These are phyloP conservation scores for Drosophila hamatofila DNA, from an alignment of 2,888 invertebrate genomes.

Conservation along the genomic window DNA sequence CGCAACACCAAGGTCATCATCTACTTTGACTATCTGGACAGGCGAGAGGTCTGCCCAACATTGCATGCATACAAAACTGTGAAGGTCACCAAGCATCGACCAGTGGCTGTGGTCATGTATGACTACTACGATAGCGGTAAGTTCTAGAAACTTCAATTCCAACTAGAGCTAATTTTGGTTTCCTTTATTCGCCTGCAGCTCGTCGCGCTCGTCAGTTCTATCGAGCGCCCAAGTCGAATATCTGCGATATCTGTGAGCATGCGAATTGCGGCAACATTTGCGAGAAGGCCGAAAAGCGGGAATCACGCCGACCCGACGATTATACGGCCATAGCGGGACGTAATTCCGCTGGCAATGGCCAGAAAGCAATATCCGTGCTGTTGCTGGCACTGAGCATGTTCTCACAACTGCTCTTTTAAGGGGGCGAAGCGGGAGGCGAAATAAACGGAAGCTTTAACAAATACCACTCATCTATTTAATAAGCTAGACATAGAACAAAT, in stretches of 20 bases:
- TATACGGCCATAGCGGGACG: slow-evolving; percentile 53
- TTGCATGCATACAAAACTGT: slow-evolving; percentile 94
- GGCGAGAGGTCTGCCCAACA: slow-evolving; percentile 92
- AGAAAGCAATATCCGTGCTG: slow-evolving; percentile 5
- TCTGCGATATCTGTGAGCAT: slow-evolving; percentile 87
- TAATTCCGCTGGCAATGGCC: slow-evolving; percentile 21
- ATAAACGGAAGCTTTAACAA: slow-evolving; percentile 75
- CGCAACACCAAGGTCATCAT: slow-evolving; percentile 89
- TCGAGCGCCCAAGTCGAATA: slow-evolving; percentile 88
- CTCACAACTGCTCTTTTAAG: slow-evolving; percentile 31
- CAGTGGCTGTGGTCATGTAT: slow-evolving; percentile 93
- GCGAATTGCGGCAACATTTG: slow-evolving; percentile 86
- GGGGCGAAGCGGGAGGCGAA: background rate
- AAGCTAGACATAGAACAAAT: slow-evolving; percentile 58
- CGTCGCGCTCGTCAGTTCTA: slow-evolving; percentile 94
- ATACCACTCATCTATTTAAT: slow-evolving; percentile 66
- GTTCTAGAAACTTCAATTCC: slow-evolving; percentile 74
- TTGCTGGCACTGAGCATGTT: slow-evolving; percentile 13
- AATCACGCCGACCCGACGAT: slow-evolving; percentile 70
- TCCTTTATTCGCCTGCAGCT: slow-evolving; percentile 86
- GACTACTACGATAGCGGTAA: slow-evolving; percentile 97
- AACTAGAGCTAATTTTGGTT: background rate
- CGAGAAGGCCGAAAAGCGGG: slow-evolving; percentile 83
- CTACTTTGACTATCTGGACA: slow-evolving; percentile 90
- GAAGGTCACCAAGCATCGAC: slow-evolving; percentile 94